Base-by-base conservation (phyloP, 2,888 invertebrate genomes). In the Myopa tessellatipennis region DNA sequence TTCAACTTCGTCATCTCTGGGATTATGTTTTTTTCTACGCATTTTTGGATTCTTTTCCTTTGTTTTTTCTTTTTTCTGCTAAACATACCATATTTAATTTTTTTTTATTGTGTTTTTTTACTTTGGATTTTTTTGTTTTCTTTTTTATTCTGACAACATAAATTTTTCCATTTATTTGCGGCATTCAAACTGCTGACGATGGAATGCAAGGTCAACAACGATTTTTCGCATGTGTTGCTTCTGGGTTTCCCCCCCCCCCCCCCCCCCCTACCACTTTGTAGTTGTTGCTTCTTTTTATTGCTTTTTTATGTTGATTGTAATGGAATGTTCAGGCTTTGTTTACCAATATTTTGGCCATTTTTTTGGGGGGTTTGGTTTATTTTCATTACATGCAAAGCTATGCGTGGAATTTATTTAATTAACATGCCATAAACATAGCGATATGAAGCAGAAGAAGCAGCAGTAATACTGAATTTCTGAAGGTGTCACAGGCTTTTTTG, bases 181-280 rank as follows among this genome's bases (percentile, higher is more conserved):
- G 55, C 55, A n/a, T 55, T 55, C n/a, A 55, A 55, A 55, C n/a
- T 55, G 55, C 16, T 4, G 55, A n/a, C 55, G 55, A 79, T 81
- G 81, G 82, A 79, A 81, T 81, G 81, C 82, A 82, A 83, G 83
- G 83, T 82, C 83, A 81, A 45, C 45, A 45, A 72, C 69, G 69
- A 69, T 40, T 75, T 69, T 75, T 75, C 65, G 58, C 45, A 36
- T 74, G 61, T 75, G 82, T 82, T 85, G 84, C 83, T 65, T 18
- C 61, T 61, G 26, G 26, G 26, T 61, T 61, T 16, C 18, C 18
- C 18, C 58, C 26, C 26, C 26, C 26, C 26, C 26, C 26, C 26
- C 26, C 26, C 26, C 26, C 26, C 26, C 65, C 55, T 36, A 10
- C n/a, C 34, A 14, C 18, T 45, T 45, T 45, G 45, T 8, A 45